Conservation (phyloP, 2,888 invertebrate species). For the Nomada goodeniana region DNA sequence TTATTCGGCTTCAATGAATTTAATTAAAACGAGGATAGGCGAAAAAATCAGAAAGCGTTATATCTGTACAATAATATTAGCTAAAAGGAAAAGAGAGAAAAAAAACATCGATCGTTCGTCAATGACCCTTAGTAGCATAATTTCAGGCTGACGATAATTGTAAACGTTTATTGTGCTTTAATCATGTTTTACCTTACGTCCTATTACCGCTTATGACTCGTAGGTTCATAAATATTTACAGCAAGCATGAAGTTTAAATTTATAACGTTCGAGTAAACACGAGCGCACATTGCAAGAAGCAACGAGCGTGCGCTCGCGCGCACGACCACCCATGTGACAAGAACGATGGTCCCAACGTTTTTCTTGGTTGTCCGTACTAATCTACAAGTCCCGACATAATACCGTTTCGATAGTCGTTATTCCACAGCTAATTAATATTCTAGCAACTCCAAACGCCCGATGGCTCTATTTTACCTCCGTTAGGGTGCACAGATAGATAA, state of each 20-base stretch:
- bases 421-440: not conserved
- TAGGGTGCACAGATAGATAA: constrained; percentile 11
- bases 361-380: constrained; percentile 8
- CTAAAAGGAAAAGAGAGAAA: too few species aligned
- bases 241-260: constrained; percentile 51
- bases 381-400: not conserved
- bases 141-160: constrained; percentile 36
- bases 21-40: too few species aligned
- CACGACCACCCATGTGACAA: constrained; percentile 54
- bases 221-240: constrained; percentile 57
- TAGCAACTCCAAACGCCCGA: not conserved
- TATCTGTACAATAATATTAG: not conserved
- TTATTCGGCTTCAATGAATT: too few species aligned
- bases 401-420: not conserved
- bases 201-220: constrained; percentile 45
- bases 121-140: not conserved
- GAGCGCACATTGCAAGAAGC: constrained; percentile 37
- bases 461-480: not conserved
- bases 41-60: not conserved
- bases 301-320: constrained; percentile 14
- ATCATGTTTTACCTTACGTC: constrained; percentile 32
- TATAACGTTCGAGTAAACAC: constrained; percentile 60
- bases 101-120: not conserved
- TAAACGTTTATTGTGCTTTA: constrained; percentile 40
- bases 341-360: constrained; percentile 40